Conservation (phyloP, 2,113 vertebrate species). For the Aegithalos caudatus region DNA sequence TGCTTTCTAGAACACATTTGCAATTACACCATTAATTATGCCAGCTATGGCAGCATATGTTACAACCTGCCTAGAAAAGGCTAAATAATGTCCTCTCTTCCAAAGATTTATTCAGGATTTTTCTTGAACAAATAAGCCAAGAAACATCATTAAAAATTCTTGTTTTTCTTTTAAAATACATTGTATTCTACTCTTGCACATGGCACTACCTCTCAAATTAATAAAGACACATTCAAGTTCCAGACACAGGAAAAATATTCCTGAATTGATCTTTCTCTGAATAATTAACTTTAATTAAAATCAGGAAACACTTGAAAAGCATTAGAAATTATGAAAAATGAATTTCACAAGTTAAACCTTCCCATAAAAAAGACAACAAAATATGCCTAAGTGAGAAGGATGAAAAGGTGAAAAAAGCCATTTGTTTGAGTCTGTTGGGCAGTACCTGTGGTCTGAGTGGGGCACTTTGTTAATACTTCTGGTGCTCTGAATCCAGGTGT, state of each 20-base stretch:
- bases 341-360: neutral
- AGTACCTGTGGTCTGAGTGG: constrained; percentile 90
- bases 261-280: neutral
- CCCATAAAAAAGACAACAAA: neutral
- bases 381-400: neutral
- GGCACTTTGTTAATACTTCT: constrained; percentile 93
- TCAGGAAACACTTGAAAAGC: constrained; percentile 36
- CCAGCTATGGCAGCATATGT: neutral
- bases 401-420: neutral
- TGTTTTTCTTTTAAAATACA: neutral
- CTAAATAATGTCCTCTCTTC: neutral
- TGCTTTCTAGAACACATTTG: neutral
- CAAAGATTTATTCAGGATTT: neutral
- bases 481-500: constrained; percentile 97
- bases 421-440: neutral
- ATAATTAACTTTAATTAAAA: constrained; percentile 13
- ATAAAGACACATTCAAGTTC: neutral
- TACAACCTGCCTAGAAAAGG: neutral
- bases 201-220: neutral
- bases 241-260: neutral
- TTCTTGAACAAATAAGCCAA: neutral
- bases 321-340: neutral
- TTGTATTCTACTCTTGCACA: neutral
- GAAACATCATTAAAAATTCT: neutral
- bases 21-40: constrained; percentile 42